phyloP scores from a whole-genome alignment of 2,888 invertebrate genomes.

The Ophion obscuratus region DNA sequence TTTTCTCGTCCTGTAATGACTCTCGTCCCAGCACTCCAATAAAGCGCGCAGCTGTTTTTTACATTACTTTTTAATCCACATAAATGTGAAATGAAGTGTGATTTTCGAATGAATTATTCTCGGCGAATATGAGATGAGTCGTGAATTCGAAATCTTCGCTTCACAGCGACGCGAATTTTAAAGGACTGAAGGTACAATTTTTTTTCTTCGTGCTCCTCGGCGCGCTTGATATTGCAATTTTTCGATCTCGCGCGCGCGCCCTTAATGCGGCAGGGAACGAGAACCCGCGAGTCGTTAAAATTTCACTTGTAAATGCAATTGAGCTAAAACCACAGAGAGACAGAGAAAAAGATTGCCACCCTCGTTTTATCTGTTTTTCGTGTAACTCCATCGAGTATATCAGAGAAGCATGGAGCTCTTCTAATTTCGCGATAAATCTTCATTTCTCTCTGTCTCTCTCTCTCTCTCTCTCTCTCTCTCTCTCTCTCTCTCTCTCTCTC shows the following conservation, averaged over 20 bases:
- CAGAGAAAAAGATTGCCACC: constrained; percentile 2
- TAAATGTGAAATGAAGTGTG: constrained; percentile 18
- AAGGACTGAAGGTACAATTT: constrained; percentile 16
- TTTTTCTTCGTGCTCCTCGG: background rate
- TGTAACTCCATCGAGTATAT: constrained; percentile 38
- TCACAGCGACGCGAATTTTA: background rate
- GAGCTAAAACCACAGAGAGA: constrained; percentile 62
- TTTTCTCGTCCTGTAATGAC: background rate
- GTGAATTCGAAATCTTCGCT: constrained; percentile 15
- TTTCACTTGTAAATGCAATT: constrained; percentile 67
- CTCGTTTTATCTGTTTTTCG: constrained; percentile 32
- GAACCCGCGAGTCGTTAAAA: constrained; percentile 50
- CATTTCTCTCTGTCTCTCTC: constrained; percentile 12
- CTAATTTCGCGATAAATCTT: constrained; percentile 57
- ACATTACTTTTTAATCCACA: background rate
- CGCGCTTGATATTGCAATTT: constrained; percentile 29
- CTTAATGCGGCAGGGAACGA: constrained; percentile 14
- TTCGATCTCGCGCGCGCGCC: constrained; percentile 3
- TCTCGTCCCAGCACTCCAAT: background rate
- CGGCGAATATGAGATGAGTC: constrained; percentile 19
- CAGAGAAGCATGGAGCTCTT: constrained; percentile 23
- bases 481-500: too few relatives aligned
- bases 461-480: background rate
- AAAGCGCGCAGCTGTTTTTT: background rate
- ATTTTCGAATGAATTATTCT: constrained; percentile 19